Evolutionary conservation across 2,888 invertebrate species (phyloP).

Genomic region (Mesoligia furuncula): DNA sequence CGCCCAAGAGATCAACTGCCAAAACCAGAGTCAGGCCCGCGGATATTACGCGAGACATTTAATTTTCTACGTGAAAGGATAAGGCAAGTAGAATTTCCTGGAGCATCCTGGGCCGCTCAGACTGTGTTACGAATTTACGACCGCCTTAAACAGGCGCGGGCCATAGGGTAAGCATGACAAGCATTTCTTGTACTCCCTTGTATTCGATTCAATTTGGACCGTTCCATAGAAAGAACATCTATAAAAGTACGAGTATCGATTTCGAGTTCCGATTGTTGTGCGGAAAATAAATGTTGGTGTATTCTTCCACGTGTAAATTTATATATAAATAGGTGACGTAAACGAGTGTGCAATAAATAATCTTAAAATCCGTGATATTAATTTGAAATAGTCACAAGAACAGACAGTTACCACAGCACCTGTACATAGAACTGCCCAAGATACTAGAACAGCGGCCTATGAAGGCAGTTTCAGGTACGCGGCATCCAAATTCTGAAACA

Average conservation of each 20-base stretch:
- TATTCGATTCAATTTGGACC: slow-evolving; percentile 58
- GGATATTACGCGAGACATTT: slow-evolving; percentile 89
- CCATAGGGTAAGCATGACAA: slow-evolving; percentile 68
- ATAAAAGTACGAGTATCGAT: slow-evolving; percentile 55
- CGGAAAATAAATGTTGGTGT: slow-evolving; percentile 22
- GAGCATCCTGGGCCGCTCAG: slow-evolving; percentile 81
- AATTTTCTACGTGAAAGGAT: slow-evolving; percentile 90
- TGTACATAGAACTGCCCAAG: background rate
- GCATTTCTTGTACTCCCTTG: slow-evolving; percentile 63
- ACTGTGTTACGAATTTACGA: slow-evolving; percentile 84
- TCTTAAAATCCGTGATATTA: no score
- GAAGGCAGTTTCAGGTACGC: background rate
- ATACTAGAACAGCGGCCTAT: background rate
- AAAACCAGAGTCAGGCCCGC: slow-evolving; percentile 83
- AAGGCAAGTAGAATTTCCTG: slow-evolving; percentile 86
- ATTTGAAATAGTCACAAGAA: background rate
- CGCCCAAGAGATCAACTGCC: slow-evolving; percentile 84
- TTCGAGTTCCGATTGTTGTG: slow-evolving; percentile 46
- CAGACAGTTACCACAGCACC: no score
- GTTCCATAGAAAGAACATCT: slow-evolving; percentile 47
- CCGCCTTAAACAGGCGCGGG: slow-evolving; percentile 76
- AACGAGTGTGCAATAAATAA: background rate
- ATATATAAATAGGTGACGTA: background rate
- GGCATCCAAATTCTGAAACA: background rate
- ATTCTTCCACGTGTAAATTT: slow-evolving; percentile 11